Evolutionary conservation across 2,797 vertebrate genomes (phyloP).

Genomic region (Lophius americanus): DNA sequence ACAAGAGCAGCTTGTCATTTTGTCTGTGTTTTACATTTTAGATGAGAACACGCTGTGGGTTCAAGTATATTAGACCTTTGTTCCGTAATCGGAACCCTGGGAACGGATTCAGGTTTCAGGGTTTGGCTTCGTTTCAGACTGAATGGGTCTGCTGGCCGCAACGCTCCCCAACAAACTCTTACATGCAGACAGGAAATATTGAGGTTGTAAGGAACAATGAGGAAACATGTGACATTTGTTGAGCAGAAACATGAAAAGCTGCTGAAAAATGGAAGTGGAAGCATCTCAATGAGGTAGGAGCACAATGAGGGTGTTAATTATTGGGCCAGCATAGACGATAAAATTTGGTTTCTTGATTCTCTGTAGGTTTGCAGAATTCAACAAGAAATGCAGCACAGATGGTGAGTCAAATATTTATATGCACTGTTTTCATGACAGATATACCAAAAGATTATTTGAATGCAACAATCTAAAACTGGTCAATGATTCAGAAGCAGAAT

Average conservation of each 20-base stretch:
- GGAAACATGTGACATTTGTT: slow-evolving; percentile 65
- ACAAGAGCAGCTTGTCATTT: slow-evolving; percentile 52
- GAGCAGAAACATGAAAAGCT: slow-evolving; percentile 55
- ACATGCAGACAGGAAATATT: not conserved
- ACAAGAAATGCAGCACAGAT: slow-evolving; percentile 10
- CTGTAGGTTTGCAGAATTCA: slow-evolving; percentile 42
- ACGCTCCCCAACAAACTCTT: slow-evolving; percentile 4
- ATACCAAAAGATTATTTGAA: no score
- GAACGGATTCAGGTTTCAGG: slow-evolving; percentile 46
- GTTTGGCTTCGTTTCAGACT: slow-evolving; percentile 50
- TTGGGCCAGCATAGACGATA: not conserved
- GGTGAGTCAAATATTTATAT: slow-evolving; percentile 42
- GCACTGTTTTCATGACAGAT: no score
- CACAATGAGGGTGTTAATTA: not conserved
- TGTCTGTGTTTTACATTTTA: slow-evolving; percentile 54
- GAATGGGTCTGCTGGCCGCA: slow-evolving; percentile 27
- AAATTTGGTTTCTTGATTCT: not conserved
- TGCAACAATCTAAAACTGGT: no score
- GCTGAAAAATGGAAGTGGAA: slow-evolving; percentile 34
- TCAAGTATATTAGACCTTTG: slow-evolving; percentile 53
- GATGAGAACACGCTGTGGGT: slow-evolving; percentile 49
- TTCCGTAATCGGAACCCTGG: slow-evolving; percentile 57
- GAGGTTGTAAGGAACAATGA: slow-evolving; percentile 45
- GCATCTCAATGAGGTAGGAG: slow-evolving; percentile 50
- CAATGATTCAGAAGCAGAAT: no score